Evolutionary conservation across 2,888 invertebrate species (phyloP).

Genomic region (Polydrusus pterygomalis): DNA sequence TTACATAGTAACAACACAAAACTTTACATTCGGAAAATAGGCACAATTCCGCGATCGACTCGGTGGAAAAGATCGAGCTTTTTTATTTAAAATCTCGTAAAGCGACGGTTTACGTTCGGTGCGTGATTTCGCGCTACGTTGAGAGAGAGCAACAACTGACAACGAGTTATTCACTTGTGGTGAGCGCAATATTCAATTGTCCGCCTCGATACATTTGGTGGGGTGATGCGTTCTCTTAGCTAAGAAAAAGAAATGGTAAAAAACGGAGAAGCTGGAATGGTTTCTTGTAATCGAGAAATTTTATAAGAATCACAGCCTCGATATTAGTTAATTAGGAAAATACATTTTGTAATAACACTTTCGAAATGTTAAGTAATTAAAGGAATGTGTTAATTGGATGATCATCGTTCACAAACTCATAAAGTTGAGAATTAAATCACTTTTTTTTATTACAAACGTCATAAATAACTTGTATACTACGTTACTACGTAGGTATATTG

Average conservation of each 20-base stretch:
- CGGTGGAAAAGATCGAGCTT: conserved; percentile 30
- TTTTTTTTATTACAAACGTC: no score
- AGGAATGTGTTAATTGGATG: neutral
- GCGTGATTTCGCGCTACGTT: conserved; percentile 40
- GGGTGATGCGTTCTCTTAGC: conserved; percentile 37
- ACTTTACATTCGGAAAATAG: conserved; percentile 41
- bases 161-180: conserved; percentile 29
- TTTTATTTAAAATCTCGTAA: conserved; percentile 35
- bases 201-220: conserved; percentile 20
- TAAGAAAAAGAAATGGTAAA: conserved; percentile 22
- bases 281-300: conserved; percentile 20
- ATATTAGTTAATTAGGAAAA: conserved; percentile 19
- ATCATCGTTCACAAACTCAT: neutral
- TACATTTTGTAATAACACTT: conserved; percentile 19
- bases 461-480: no score
- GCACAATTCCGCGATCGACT: conserved; percentile 47
- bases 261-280: conserved; percentile 13
- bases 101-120: conserved; percentile 32
- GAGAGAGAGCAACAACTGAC: conserved; percentile 46
- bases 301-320: conserved; percentile 8
- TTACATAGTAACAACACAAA: conserved; percentile 49
- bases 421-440: neutral
- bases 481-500: no score
- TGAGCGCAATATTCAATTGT: conserved; percentile 46
- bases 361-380: conserved; percentile 6